Percentiles rank a stretch among this genome's conserved stretches.
phyloP scores from a whole-genome alignment of 2,888 invertebrate species.

The Muscina levida region DNA sequence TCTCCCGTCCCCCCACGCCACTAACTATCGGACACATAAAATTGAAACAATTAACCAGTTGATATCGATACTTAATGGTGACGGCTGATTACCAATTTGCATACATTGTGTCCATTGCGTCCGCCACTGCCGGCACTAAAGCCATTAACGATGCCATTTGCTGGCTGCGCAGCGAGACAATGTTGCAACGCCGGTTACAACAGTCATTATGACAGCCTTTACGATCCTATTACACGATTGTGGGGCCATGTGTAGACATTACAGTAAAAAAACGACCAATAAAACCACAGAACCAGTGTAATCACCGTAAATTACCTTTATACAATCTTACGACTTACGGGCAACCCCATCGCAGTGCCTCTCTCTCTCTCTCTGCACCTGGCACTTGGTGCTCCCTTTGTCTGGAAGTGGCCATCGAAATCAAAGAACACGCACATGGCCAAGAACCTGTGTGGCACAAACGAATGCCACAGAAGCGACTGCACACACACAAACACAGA shows the following conservation, averaged over 20 bases:
- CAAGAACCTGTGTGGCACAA: neutral
- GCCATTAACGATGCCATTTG: conserved; percentile 27
- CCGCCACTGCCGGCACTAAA: neutral
- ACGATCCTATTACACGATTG: conserved; percentile 33
- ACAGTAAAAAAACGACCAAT: conserved; percentile 23
- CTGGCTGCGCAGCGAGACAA: neutral
- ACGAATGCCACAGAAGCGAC: neutral
- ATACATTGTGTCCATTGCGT: conserved; percentile 23
- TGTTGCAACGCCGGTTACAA: conserved; percentile 25
- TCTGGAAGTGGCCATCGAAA: neutral
- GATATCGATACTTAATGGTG: conserved; percentile 10
- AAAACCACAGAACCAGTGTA: conserved; percentile 39
- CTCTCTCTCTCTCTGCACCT: neutral
- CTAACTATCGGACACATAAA: conserved; percentile 17
- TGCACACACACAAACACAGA: conserved; percentile 9
- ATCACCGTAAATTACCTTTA: conserved; percentile 30
- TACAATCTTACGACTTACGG: neutral
- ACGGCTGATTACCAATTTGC: conserved; percentile 28
- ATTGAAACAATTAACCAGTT: conserved; percentile 25
- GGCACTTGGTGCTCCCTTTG: neutral
- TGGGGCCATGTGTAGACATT: conserved; percentile 28
- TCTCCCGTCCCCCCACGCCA: too few species aligned
- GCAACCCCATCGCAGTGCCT: neutral
- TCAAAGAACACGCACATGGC: neutral
- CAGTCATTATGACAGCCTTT: conserved; percentile 29